These are phyloP conservation scores for Unio pictorum DNA, from an alignment of 2,888 invertebrate genomes.

Conservation along the genomic window DNA sequence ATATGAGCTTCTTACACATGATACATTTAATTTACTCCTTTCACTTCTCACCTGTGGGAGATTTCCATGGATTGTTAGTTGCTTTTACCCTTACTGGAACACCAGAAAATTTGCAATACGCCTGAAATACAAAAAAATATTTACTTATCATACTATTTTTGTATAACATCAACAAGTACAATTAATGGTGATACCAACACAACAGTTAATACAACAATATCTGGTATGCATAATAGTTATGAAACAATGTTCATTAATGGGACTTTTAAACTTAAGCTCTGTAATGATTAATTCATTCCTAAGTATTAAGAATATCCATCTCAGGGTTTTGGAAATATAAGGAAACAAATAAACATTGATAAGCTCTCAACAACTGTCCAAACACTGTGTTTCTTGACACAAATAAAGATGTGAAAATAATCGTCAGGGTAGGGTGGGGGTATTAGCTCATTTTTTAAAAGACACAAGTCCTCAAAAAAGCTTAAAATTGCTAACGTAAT, in stretches of 20 bases:
- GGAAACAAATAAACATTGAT: background rate
- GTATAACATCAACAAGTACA: background rate
- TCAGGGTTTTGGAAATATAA: constrained; percentile 1
- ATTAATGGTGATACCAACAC: background rate
- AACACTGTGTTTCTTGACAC: too few species aligned
- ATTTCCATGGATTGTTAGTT: constrained; percentile 80
- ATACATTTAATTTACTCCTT: background rate
- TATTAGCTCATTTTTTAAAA: too few species aligned
- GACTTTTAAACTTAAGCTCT: too few species aligned
- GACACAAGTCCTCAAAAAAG: too few species aligned
- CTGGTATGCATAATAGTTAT: too few species aligned
- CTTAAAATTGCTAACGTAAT: too few species aligned
- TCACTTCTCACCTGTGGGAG: constrained; percentile 78
- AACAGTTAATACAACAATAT: background rate
- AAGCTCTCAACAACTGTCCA: too few species aligned
- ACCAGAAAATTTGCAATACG: constrained; percentile 83
- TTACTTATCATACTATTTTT: background rate
- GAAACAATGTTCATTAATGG: too few species aligned
- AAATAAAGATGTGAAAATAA: too few species aligned
- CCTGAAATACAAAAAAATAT: constrained; percentile 71
- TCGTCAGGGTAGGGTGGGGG: too few species aligned
- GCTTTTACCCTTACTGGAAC: constrained; percentile 82
- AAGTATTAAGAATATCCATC: background rate
- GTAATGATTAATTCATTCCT: background rate
- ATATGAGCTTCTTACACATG: background rate